Percentiles rank a stretch among this genome's conserved stretches.
Conservation (phyloP, 2,113 vertebrate genomes). For the Danionella cerebrum region DNA sequence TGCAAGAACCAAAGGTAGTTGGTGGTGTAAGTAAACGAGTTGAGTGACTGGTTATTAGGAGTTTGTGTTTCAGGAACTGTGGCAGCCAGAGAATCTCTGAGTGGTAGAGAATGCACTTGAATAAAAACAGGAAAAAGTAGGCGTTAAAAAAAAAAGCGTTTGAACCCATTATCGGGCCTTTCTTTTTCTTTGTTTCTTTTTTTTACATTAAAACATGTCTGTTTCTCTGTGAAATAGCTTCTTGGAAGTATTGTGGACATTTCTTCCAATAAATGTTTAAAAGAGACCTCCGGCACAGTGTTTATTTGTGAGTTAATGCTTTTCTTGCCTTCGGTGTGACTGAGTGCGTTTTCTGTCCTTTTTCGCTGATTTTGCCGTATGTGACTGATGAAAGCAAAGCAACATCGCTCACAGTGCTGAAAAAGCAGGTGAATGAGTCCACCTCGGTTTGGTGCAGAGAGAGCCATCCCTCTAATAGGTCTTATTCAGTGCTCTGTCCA, state of each 20-base stretch:
- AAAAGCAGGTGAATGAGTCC: slow-evolving; percentile 14
- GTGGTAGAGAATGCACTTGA: too few relatives aligned
- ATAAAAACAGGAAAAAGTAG: too few relatives aligned
- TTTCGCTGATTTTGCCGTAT: neutral
- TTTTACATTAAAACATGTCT: too few relatives aligned
- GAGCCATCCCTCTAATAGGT: slow-evolving; percentile 25
- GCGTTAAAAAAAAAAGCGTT: too few relatives aligned
- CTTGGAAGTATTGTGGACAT: neutral
- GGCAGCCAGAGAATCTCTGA: too few relatives aligned
- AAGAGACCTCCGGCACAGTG: neutral
- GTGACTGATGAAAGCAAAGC: neutral
- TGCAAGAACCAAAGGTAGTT: too few relatives aligned
- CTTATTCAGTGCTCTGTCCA: slow-evolving; percentile 24
- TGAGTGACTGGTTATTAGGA: too few relatives aligned
- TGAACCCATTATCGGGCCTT: too few relatives aligned
- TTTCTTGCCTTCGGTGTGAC: neutral
- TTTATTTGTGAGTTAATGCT: neutral
- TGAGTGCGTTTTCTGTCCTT: neutral
- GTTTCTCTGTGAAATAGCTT: too few relatives aligned
- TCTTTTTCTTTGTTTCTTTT: too few relatives aligned
- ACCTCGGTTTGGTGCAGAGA: neutral
- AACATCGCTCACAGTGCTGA: neutral
- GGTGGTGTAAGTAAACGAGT: too few relatives aligned
- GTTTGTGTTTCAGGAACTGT: too few relatives aligned
- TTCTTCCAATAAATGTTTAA: neutral